Evolutionary conservation across 2,797 vertebrate genomes (phyloP).

Genomic region (Acanthornis magna): DNA sequence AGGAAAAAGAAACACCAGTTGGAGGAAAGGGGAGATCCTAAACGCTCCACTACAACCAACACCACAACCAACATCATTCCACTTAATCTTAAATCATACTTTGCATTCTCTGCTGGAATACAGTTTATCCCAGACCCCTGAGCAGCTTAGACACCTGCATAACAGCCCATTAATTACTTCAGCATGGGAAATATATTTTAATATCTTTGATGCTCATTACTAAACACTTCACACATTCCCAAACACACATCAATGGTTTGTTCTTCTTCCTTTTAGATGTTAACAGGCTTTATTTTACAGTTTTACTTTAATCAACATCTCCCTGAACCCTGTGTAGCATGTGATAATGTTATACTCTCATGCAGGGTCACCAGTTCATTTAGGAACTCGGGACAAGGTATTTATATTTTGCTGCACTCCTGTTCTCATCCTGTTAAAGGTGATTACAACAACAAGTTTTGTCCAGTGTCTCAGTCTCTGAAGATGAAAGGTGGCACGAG

Average conservation of each 20-base stretch:
- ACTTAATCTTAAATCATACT: not conserved
- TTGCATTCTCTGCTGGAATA: not conserved
- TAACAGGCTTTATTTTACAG: not conserved
- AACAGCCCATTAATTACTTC: conserved; percentile 49
- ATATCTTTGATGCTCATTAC: conserved; percentile 20
- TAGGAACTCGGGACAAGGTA: not conserved
- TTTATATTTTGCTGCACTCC: not conserved
- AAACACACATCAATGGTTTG: not conserved
- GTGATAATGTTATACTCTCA: not conserved
- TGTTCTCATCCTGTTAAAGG: conserved; percentile 21
- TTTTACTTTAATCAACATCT: not conserved
- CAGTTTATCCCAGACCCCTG: conserved; percentile 3
- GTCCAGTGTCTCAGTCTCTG: not conserved
- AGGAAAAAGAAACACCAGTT: not conserved
- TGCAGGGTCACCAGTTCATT: not conserved
- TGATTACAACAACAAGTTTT: conserved; percentile 28
- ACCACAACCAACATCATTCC: not conserved
- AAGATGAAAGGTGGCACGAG: conserved; percentile 40
- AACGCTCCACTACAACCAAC: not conserved
- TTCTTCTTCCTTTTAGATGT: not conserved
- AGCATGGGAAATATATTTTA: conserved; percentile 38
- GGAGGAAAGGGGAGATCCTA: not conserved
- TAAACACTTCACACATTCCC: not conserved
- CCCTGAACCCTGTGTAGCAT: not conserved
- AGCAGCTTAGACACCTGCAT: conserved; percentile 34